A percentile compares a stretch with the other conserved stretches of the same genome.
Evolutionary conservation across 2,888 invertebrate species (phyloP).

Genomic region (Latheticus oryzae): DNA sequence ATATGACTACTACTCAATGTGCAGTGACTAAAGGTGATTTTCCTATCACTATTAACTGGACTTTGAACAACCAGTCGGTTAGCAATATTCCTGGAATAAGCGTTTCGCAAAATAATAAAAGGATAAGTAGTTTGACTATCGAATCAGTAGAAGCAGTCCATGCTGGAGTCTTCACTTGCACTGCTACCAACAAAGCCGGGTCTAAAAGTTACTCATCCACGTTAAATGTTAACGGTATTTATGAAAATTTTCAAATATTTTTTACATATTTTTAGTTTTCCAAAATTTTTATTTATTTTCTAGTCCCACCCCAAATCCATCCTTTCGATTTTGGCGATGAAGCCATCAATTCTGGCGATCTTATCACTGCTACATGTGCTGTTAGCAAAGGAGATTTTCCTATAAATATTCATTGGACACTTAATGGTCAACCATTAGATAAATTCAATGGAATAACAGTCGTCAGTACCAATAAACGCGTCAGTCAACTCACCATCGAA

Average conservation of each 20-base stretch:
- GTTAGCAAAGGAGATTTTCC: slow-evolving; percentile 80
- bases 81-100: slow-evolving; percentile 60
- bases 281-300: no score
- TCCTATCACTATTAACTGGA: slow-evolving; percentile 74
- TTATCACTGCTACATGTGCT: slow-evolving; percentile 70
- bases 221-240: slow-evolving; percentile 70
- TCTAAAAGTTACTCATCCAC: slow-evolving; percentile 67
- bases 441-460: slow-evolving; percentile 62
- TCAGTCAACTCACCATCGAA: slow-evolving; percentile 71
- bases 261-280: slow-evolving; percentile 20
- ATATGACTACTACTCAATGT: slow-evolving; percentile 76
- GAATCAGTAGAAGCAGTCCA: slow-evolving; percentile 72
- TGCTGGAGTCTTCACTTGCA: slow-evolving; percentile 74
- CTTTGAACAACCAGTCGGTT: slow-evolving; percentile 64
- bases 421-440: slow-evolving; percentile 65
- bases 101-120: slow-evolving; percentile 65
- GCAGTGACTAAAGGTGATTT: slow-evolving; percentile 78
- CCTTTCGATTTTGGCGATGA: slow-evolving; percentile 65
- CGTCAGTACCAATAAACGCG: slow-evolving; percentile 65
- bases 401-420: slow-evolving; percentile 73
- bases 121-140: slow-evolving; percentile 71
- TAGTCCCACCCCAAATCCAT: neutral
- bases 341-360: slow-evolving; percentile 73
- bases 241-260: slow-evolving; percentile 12
- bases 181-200: slow-evolving; percentile 71